Conservation (phyloP, 2,797 vertebrate species). For the Macropodus opercularis region DNA sequence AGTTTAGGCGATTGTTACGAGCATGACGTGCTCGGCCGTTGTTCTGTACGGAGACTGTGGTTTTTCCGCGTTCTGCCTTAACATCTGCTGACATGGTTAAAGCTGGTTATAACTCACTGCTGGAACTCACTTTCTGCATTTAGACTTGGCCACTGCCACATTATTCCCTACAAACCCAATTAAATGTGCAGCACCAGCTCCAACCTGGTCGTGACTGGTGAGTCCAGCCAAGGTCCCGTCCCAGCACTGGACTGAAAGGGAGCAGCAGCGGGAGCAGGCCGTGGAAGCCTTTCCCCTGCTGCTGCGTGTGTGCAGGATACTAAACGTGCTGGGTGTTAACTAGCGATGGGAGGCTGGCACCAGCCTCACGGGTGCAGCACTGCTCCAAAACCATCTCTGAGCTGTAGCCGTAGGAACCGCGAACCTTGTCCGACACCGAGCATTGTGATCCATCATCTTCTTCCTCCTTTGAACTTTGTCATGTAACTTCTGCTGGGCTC, state of each 20-base stretch:
- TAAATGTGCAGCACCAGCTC: constrained; percentile 23
- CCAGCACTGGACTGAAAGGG: constrained; percentile 23
- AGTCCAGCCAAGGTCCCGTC: constrained; percentile 21
- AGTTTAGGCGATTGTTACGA: no score
- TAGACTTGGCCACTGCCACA: constrained; percentile 19
- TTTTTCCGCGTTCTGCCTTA: no score
- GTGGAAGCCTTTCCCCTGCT: constrained; percentile 16
- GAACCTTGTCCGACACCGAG: constrained; percentile 5
- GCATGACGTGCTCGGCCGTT: no score
- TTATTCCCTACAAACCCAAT: constrained; percentile 33
- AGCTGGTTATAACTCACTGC: no score
- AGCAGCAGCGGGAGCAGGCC: constrained; percentile 21
- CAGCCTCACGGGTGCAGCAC: not conserved
- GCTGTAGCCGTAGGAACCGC: constrained; percentile 53
- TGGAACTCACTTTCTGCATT: no score
- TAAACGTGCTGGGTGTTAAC: constrained; percentile 30
- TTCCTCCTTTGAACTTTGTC: constrained; percentile 11
- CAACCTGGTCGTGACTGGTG: constrained; percentile 14
- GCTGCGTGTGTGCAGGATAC: constrained; percentile 53
- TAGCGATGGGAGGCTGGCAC: constrained; percentile 22
- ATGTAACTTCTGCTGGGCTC: no score
- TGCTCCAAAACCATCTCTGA: constrained; percentile 17
- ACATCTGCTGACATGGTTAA: no score
- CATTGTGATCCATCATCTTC: no score
- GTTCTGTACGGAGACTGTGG: no score